Evolutionary conservation across 2,797 vertebrate species (phyloP).

Genomic region (Pipistrellus pygmaeus): DNA sequence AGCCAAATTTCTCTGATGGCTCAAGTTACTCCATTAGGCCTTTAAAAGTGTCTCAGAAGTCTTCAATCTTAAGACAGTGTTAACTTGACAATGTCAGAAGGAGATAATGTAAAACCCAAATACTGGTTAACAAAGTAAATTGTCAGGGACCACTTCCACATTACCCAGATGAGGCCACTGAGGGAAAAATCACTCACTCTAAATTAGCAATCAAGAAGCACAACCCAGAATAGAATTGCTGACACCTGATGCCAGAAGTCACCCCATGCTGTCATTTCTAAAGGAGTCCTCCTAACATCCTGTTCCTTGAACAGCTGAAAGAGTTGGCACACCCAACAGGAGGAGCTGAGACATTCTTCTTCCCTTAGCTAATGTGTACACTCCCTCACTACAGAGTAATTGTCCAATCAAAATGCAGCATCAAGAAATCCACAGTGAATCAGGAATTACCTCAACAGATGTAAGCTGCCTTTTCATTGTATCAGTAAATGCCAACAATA

Average conservation of each 20-base stretch:
- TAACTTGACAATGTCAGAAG: not conserved
- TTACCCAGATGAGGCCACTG: not conserved
- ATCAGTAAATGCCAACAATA: constrained; percentile 62
- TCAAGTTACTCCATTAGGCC: not conserved
- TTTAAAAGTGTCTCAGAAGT: not conserved
- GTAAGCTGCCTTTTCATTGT: constrained; percentile 46
- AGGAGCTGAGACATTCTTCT: constrained; percentile 67
- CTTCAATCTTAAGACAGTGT: not conserved
- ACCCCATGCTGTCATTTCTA: constrained; percentile 61
- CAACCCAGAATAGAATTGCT: constrained; percentile 63
- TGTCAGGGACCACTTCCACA: not conserved
- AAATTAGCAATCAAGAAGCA: constrained; percentile 51
- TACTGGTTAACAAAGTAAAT: not conserved
- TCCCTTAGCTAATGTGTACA: constrained; percentile 52
- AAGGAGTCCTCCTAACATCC: constrained; percentile 63
- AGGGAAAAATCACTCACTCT: not conserved
- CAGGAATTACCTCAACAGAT: constrained; percentile 24
- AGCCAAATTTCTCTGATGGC: not conserved
- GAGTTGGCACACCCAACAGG: constrained; percentile 65
- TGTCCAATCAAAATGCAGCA: not conserved
- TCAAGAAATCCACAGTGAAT: not conserved
- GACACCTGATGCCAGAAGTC: constrained; percentile 54
- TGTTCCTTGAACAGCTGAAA: constrained; percentile 75
- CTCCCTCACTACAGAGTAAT: not conserved
- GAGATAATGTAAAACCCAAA: not conserved